Evolutionary conservation across 2,113 vertebrate genomes (phyloP).

Genomic region (Heliornis fulica): DNA sequence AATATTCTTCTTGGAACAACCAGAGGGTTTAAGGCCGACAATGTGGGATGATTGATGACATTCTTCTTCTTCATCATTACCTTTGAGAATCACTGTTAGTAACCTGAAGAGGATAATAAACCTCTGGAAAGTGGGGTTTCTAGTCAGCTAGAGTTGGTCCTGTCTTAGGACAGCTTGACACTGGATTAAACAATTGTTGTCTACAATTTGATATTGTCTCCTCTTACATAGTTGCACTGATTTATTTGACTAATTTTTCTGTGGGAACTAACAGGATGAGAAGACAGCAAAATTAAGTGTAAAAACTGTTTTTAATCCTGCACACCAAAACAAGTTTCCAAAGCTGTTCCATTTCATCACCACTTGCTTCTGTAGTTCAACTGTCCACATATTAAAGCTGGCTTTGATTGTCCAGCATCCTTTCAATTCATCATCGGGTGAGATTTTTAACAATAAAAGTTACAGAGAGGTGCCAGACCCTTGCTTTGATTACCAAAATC

Average conservation of each 20-base stretch:
- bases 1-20: conserved; percentile 13
- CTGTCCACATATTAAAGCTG: accelerated
- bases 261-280: background rate
- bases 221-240: background rate
- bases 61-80: background rate
- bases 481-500: background rate
- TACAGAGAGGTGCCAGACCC: background rate
- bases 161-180: background rate
- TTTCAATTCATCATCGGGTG: background rate
- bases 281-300: background rate
- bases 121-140: background rate
- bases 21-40: background rate
- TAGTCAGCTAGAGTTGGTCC: background rate
- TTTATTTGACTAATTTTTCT: background rate
- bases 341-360: background rate
- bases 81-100: background rate
- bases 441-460: background rate
- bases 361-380: background rate
- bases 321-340: background rate
- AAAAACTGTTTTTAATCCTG: background rate
- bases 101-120: background rate
- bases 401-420: background rate
- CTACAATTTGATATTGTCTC: background rate
- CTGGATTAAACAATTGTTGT: background rate
- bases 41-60: conserved; percentile 19